Conservation (phyloP, 2,888 invertebrate species). For the Chrysodeixis includens region DNA sequence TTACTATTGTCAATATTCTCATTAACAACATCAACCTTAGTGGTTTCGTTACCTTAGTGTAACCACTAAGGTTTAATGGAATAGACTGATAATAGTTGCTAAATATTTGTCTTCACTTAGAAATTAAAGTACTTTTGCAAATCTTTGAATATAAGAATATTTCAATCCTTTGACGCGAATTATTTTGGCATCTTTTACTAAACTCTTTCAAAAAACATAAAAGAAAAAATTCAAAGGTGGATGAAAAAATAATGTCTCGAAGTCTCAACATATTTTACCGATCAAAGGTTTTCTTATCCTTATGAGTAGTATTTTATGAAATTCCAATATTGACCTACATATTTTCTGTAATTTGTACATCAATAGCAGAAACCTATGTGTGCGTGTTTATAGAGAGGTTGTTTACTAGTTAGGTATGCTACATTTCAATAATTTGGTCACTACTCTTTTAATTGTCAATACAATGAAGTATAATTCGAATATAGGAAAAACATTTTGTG, state of each 20-base stretch:
- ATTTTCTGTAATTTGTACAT: background rate
- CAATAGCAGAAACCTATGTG: background rate
- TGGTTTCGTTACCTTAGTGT: too few species aligned
- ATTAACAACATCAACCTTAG: too few species aligned
- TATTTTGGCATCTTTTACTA: background rate
- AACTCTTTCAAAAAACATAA: background rate
- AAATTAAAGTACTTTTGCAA: background rate
- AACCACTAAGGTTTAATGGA: too few species aligned
- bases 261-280: background rate
- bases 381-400: background rate
- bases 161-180: background rate
- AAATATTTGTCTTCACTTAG: background rate
- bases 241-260: slow-evolving; percentile 2
- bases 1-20: background rate
- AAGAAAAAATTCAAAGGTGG: background rate
- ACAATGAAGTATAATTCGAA: too few species aligned
- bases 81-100: too few species aligned
- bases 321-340: slow-evolving; percentile 47
- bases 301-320: slow-evolving; percentile 10
- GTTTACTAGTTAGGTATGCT: background rate
- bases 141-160: background rate
- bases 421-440: background rate
- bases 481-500: too few species aligned
- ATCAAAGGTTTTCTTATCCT: slow-evolving; percentile 6
- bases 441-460: too few species aligned